Conservation (phyloP, 53 echinoderm and acorn worm genomes). For the Mesocentrotus franciscanus region DNA sequence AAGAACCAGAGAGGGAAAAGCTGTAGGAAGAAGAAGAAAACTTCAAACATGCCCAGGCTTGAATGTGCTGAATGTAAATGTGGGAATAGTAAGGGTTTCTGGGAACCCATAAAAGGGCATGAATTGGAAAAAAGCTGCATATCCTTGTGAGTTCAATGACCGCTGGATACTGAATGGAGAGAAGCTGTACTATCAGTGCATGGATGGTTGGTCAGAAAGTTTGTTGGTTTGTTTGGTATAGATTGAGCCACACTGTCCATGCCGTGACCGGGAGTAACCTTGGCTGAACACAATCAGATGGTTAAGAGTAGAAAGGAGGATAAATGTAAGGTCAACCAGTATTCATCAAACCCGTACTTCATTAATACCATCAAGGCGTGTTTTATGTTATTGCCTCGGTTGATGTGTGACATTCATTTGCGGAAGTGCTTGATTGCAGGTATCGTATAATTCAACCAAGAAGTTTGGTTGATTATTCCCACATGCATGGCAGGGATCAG, state of each 20-base stretch:
- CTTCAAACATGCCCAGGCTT: constrained; percentile 31
- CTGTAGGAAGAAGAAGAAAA: neutral
- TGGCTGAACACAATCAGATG: neutral
- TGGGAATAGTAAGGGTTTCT: neutral
- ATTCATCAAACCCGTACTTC: constrained; percentile 15
- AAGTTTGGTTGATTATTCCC: neutral
- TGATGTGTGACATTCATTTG: neutral
- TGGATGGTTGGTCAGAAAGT: constrained; percentile 26
- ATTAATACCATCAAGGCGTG: neutral
- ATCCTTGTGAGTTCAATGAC: neutral
- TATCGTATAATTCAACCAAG: neutral
- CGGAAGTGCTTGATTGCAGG: neutral
- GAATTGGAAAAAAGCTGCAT: neutral
- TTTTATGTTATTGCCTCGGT: neutral
- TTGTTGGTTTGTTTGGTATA: neutral
- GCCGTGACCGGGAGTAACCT: constrained; percentile 5
- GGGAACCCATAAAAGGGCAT: constrained; percentile 38
- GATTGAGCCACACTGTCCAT: neutral
- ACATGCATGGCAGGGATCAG: neutral
- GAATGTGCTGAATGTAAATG: constrained; percentile 36
- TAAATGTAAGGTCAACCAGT: neutral
- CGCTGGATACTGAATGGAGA: constrained; percentile 1
- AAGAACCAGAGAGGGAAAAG: neutral
- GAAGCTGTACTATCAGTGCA: neutral
- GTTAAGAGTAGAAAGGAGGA: neutral